Percentiles rank a stretch among this genome's conserved stretches.
Conservation (phyloP, 1,140 invertebrate species). For the Panagrolaimus sp. region DNA sequence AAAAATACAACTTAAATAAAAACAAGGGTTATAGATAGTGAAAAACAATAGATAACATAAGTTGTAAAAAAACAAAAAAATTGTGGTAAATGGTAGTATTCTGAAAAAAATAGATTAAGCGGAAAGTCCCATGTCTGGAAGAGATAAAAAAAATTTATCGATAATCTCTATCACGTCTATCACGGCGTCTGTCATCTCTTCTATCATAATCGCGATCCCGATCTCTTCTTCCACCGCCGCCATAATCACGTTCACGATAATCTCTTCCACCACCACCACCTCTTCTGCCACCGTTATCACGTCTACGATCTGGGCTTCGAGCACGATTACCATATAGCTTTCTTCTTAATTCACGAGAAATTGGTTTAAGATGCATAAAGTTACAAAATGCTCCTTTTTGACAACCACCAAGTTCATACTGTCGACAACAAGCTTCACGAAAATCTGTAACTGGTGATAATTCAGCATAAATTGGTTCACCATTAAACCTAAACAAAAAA, state of each 20-base stretch:
- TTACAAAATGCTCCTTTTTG: constrained; percentile 97
- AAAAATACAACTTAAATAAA: too few species aligned
- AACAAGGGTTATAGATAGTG: too few species aligned
- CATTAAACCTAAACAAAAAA: constrained; percentile 69
- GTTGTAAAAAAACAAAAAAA: too few species aligned
- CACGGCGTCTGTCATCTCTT: constrained; percentile 10
- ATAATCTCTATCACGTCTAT: constrained; percentile 2
- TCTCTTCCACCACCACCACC: constrained; percentile 24
- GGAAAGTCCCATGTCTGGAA: neutral
- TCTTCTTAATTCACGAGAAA: constrained; percentile 61
- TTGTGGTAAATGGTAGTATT: too few species aligned
- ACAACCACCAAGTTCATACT: constrained; percentile 98
- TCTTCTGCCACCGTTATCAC: constrained; percentile 41
- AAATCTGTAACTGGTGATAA: constrained; percentile 97
- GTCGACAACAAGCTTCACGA: constrained; percentile 93
- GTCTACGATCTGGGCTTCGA: constrained; percentile 46
- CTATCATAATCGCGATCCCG: constrained; percentile 12
- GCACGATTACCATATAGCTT: constrained; percentile 44
- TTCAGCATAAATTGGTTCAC: constrained; percentile 93
- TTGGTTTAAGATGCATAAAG: constrained; percentile 98
- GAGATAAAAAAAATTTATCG: neutral
- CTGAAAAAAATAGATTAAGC: too few species aligned
- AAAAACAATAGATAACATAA: too few species aligned
- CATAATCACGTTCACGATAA: constrained; percentile 26
- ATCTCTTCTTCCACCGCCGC: constrained; percentile 30